phyloP scores from a whole-genome alignment of 2,113 vertebrate species.

The Dicrurus megarhynchus region DNA sequence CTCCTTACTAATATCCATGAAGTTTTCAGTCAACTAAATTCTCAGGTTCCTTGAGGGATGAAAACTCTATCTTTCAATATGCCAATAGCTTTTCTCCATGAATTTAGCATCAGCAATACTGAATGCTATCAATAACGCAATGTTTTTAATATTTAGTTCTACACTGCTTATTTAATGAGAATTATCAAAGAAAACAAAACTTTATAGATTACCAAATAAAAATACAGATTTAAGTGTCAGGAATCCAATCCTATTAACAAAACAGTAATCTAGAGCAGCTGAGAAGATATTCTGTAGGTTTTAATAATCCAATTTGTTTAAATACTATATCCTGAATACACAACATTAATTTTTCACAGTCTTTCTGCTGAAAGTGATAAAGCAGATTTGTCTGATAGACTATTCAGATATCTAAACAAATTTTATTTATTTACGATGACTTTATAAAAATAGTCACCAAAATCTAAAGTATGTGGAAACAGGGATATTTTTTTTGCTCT shows the following conservation, averaged over 20 bases:
- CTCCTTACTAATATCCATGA: background rate
- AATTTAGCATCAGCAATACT: background rate
- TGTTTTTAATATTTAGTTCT: background rate
- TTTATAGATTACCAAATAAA: background rate
- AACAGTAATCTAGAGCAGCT: background rate
- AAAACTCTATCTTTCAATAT: background rate
- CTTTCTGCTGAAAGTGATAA: background rate
- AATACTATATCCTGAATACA: background rate
- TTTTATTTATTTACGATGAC: background rate
- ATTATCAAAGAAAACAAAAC: background rate
- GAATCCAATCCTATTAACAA: background rate
- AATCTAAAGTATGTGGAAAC: background rate
- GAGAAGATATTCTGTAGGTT: background rate
- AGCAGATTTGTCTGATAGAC: background rate
- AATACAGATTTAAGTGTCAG: background rate
- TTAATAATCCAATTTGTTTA: background rate
- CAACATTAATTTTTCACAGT: background rate
- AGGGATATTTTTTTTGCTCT: background rate
- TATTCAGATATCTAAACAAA: background rate
- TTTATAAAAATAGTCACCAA: background rate
- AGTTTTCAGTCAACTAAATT: background rate
- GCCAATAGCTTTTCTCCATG: background rate
- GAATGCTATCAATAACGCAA: background rate
- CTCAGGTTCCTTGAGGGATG: background rate
- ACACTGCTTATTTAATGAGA: background rate